Evolutionary conservation across 2,113 vertebrate species (phyloP), one percentile per base, ranked within the genome.

Genomic region (Myotis davidii): DNA sequence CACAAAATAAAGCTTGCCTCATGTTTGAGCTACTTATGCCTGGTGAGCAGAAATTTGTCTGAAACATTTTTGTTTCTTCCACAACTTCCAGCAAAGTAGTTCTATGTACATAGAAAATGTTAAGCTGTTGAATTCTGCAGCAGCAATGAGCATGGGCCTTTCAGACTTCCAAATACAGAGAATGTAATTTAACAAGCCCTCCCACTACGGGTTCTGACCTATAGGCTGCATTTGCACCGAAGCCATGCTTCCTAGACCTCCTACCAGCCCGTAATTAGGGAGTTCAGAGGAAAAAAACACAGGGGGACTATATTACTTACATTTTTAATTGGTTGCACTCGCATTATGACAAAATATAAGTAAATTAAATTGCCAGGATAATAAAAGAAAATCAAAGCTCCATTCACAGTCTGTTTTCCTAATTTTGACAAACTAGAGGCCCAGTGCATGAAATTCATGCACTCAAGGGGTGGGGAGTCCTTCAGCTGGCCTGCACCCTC

Each of bases 261-360:
- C 32, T 23, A 23, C 27, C 2, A 65, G 73, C 3, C 50, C 13
- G 0, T 67, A 74, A 54, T 7, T 37, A 7, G 16, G 6, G 39
- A 54, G 2, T 73, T 85, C 12, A 39, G 9, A 67, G 64, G 45
- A 1, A 45, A 77, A 29, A 87, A 25, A 85, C 42, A 56, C 21
- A 74, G 77, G 9, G 56, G 48, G 16, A 39, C 17, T 70, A 39
- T 69, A 74, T 45, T 76, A 91, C 48, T 92, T 92, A 79, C 4
- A 23, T 82, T 90, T 92, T 94, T 42, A 88, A 85, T 82, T 93
- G 72, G 73, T 72, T 94, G 9, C 6, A 83, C 86, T 92, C 67
- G 20, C 29, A 45, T 82, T 65, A 76, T 91, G 23, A 82, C 34
- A 48, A 56, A 84, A 95, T 27, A n/a, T n/a, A 81, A 88, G 65